A percentile compares a stretch with the other conserved stretches of the same genome.
Conservation (phyloP, 2,888 invertebrate species). For the Heterodera filipjevi region DNA sequence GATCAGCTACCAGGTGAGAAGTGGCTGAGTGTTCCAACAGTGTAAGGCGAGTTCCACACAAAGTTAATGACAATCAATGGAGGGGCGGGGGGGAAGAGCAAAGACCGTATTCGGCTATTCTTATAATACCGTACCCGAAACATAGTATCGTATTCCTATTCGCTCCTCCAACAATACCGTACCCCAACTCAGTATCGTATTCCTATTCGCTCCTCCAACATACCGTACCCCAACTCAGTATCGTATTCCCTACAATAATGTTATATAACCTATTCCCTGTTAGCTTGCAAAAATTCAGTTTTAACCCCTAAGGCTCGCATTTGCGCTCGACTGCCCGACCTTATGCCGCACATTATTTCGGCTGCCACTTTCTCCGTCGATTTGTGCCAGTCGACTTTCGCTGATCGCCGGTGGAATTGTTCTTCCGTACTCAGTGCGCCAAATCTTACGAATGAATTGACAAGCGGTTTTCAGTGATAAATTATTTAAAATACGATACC, state of each 20-base stretch:
- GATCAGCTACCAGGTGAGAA: slow-evolving; percentile 42
- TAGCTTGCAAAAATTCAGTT: too few species aligned
- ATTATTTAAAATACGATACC: not conserved
- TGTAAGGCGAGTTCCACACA: too few species aligned
- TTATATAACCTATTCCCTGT: too few species aligned
- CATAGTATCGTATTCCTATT: too few species aligned
- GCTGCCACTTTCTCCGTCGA: slow-evolving; percentile 75
- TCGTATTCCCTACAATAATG: too few species aligned
- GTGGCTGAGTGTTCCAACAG: not conserved
- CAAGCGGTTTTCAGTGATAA: slow-evolving; percentile 74
- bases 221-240: too few species aligned
- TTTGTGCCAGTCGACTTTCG: slow-evolving; percentile 75
- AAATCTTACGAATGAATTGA: slow-evolving; percentile 77
- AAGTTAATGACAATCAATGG: too few species aligned
- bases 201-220: too few species aligned
- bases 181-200: too few species aligned
- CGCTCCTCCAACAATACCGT: not conserved
- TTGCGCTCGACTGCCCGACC: slow-evolving; percentile 62
- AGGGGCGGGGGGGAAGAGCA: too few species aligned
- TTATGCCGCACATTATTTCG: slow-evolving; percentile 78
- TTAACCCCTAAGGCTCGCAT: slow-evolving; percentile 51
- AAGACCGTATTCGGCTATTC: too few species aligned
- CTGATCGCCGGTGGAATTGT: slow-evolving; percentile 82
- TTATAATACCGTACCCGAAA: too few species aligned
- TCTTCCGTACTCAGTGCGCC: slow-evolving; percentile 78